Conservation (phyloP, 2,113 vertebrate species). For the Arvicanthis niloticus region DNA sequence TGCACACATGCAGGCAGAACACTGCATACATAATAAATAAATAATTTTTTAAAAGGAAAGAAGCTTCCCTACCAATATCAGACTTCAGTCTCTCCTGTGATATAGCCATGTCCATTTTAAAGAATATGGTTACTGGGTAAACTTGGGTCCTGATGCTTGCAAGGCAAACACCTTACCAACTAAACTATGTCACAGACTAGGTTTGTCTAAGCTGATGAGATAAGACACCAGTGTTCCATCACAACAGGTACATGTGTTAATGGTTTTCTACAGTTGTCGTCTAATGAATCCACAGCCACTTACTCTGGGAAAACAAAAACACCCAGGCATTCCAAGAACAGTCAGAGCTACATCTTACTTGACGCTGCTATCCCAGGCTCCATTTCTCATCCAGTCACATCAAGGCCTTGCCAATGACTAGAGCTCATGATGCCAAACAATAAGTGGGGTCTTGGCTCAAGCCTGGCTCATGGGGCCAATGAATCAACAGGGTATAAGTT, state of each 20-base stretch:
- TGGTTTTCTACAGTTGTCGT: neutral
- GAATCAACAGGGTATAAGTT: neutral
- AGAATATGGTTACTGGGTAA: neutral
- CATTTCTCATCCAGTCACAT: neutral
- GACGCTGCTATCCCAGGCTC: neutral
- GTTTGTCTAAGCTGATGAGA: neutral
- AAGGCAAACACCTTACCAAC: neutral
- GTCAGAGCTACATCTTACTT: neutral
- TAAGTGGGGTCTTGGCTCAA: neutral
- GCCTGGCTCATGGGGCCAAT: neutral
- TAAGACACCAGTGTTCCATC: too few relatives aligned
- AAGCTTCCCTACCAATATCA: neutral
- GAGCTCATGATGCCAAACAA: neutral
- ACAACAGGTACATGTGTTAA: neutral
- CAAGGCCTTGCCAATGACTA: neutral
- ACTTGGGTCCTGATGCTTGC: neutral
- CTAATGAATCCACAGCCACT: neutral
- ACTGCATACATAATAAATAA: too few relatives aligned
- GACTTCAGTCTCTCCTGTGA: neutral
- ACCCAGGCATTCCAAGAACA: neutral
- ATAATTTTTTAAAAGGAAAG: too few relatives aligned
- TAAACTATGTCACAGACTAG: neutral
- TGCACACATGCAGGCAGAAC: too few relatives aligned
- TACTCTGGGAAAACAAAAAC: neutral
- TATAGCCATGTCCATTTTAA: neutral